Evolutionary conservation across 2,113 vertebrate species (phyloP), one percentile per base, ranked within the genome.

Genomic region (Podilymbus podiceps): DNA sequence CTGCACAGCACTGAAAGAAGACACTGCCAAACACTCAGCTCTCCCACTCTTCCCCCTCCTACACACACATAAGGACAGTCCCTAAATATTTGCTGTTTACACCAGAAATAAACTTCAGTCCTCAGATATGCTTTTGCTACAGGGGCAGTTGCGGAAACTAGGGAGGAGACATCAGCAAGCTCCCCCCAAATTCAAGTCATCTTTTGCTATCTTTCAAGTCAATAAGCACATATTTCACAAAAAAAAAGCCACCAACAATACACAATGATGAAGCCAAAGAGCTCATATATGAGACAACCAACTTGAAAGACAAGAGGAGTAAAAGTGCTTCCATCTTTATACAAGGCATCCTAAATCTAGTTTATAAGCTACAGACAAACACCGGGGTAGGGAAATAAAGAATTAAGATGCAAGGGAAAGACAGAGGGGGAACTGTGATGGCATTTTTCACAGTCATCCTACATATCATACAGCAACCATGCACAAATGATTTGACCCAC

Each of bases 71-170:
- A 71, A 96, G 85, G 84, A 93, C 81, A 50, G 91, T 69, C 84
- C 77, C 88, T 85, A 92, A 92, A 96, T 89, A 89, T 88, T 91
- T 79, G 94, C 87, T 93, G 81, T 89, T 89, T 62, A 55, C 56
- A 91, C 40, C 92, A 94, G 83, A 96, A 95, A 93, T 91, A 94
- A 96, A 96, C 95, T 93, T 81, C 77, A 44, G 60, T 74, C 74
- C 76, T 88, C 55, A 30, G 55, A 71, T 75, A 31, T 8, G 88
- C 50, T 92, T 81, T 47, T 82, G 83, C 91, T 85, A 21, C 77
- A 88, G 77, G 47, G 89, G 89, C 68, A 95, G 59, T 15, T 71
- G 56, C 3, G 2, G 90, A 44, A 93, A 73, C 28, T 11, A 31
- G 58, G 80, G 5, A 71, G 74, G 83, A 68, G 38, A 80, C 33